These are phyloP conservation scores for Perccottus glenii DNA, from an alignment of 2,113 vertebrate genomes.

Conservation along the genomic window DNA sequence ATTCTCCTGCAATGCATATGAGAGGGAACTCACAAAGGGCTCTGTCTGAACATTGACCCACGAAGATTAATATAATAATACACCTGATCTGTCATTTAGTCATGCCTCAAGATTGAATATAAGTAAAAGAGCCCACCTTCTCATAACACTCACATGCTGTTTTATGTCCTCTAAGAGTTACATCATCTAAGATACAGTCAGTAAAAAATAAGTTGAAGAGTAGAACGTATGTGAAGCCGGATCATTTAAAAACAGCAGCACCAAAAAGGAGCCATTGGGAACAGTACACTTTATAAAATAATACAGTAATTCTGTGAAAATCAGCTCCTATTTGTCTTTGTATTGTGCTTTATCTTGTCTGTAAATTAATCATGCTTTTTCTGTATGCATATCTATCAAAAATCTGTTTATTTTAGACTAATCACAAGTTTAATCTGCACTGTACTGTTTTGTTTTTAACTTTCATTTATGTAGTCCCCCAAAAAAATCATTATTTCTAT, in stretches of 20 bases:
- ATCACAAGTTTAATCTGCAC: too few relatives aligned
- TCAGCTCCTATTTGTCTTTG: too few relatives aligned
- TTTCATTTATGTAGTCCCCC: too few relatives aligned
- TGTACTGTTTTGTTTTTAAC: too few relatives aligned
- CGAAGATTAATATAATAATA: conserved; percentile 25
- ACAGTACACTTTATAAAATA: not conserved
- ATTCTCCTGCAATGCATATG: conserved; percentile 16
- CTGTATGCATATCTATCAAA: too few relatives aligned
- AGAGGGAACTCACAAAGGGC: conserved; percentile 17
- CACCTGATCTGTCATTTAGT: conserved; percentile 22
- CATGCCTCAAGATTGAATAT: not conserved
- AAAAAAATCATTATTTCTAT: too few relatives aligned
- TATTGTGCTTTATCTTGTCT: too few relatives aligned
- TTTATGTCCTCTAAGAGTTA: not conserved
- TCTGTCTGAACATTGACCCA: conserved; percentile 6
- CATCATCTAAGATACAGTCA: not conserved
- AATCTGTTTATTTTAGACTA: too few relatives aligned
- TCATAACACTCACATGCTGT: not conserved
- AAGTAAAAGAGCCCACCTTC: not conserved
- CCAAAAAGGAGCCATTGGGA: conserved; percentile 1
- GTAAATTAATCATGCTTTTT: too few relatives aligned
- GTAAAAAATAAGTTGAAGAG: not conserved
- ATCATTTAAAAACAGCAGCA: not conserved
- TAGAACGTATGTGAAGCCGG: not conserved
- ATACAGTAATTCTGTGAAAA: not conserved